A percentile compares a stretch with the other conserved stretches of the same genome.
These are phyloP conservation scores for Zhuqinia jingwanae DNA, from an alignment of 2,888 invertebrate genomes.

Conservation along the genomic window DNA sequence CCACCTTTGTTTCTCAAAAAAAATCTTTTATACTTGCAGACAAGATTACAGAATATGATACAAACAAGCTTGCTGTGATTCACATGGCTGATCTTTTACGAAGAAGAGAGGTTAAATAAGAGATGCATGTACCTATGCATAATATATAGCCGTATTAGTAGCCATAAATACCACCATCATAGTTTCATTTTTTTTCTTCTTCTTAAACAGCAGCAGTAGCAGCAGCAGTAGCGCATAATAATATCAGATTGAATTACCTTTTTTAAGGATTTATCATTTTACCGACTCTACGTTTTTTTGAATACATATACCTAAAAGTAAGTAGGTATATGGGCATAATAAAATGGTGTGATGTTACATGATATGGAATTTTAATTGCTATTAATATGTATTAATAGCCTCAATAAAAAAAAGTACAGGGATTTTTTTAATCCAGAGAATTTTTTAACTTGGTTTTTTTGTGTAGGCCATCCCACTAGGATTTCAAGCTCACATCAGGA, in stretches of 20 bases:
- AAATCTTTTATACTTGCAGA: too few relatives aligned
- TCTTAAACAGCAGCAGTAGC: too few relatives aligned
- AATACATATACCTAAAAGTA: neutral
- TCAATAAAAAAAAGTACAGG: neutral
- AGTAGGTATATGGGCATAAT: neutral
- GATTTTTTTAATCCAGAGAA: too few relatives aligned
- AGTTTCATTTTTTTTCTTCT: too few relatives aligned
- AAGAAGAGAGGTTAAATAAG: neutral
- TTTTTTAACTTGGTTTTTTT: too few relatives aligned
- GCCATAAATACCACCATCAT: constrained; percentile 32
- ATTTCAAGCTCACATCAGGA: neutral
- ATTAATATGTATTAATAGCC: neutral
- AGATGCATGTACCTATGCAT: neutral
- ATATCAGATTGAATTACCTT: constrained; percentile 36
- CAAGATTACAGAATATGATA: constrained; percentile 59
- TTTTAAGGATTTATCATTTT: neutral
- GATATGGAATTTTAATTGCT: constrained; percentile 14
- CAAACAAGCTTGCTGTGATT: constrained; percentile 25
- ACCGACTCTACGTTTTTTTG: neutral
- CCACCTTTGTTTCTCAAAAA: constrained; percentile 41
- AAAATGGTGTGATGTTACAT: neutral
- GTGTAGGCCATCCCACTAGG: neutral
- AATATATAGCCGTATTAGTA: neutral
- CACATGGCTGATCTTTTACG: constrained; percentile 22
- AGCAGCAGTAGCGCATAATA: neutral